These are phyloP conservation scores for Ceyx cyanopectus DNA, from an alignment of 2,113 vertebrate species.

Conservation along the genomic window DNA sequence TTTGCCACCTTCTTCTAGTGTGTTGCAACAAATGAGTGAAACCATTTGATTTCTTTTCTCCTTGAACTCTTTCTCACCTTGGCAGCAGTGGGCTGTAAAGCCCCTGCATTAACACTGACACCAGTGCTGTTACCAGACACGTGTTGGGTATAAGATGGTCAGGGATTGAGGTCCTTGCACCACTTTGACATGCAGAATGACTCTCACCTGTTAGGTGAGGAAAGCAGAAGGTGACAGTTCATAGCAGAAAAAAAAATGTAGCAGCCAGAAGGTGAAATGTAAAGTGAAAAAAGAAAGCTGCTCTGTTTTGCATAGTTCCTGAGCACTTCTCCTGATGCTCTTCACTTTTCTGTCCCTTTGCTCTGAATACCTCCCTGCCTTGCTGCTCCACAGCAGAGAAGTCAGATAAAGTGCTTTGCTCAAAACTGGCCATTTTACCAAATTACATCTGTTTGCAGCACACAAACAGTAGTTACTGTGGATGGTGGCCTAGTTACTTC, in stretches of 20 bases:
- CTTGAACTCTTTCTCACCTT: constrained; percentile 27
- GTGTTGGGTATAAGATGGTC: background rate
- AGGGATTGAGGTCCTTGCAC: constrained; percentile 4
- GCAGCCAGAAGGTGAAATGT: constrained; percentile 45
- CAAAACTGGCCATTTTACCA: no score
- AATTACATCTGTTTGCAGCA: no score
- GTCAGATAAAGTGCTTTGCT: no score
- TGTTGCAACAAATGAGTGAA: background rate
- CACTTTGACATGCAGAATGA: constrained; percentile 43
- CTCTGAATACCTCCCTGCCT: no score
- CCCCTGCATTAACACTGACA: background rate
- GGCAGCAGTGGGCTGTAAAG: constrained; percentile 1
- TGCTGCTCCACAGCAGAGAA: no score
- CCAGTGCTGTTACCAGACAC: background rate
- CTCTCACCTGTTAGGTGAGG: constrained; percentile 29
- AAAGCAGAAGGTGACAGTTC: constrained; percentile 54
- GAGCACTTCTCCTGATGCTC: no score
- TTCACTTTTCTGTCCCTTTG: no score
- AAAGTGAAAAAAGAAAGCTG: constrained; percentile 38
- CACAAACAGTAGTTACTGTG: no score
- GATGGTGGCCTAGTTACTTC: background rate
- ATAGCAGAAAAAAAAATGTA: constrained; percentile 40
- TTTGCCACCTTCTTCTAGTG: background rate
- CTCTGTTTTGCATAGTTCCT: background rate
- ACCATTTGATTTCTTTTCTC: background rate